Percentiles rank a stretch among this genome's conserved stretches.
These are phyloP conservation scores for Agrochola circellaris DNA, from an alignment of 2,888 invertebrate genomes.

Conservation along the genomic window DNA sequence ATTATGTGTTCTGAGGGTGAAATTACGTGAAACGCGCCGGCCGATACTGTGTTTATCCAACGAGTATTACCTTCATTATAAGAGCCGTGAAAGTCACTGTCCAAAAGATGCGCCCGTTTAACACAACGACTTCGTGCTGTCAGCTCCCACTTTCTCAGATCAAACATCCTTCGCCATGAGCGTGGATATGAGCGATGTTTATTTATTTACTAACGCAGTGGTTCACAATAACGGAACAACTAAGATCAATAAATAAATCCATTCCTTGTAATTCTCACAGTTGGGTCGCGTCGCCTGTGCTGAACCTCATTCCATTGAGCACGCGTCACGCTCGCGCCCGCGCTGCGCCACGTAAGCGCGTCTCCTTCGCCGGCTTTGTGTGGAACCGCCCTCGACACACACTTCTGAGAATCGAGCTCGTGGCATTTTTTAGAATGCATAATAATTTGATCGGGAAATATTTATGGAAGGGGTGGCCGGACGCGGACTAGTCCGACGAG, in stretches of 20 bases:
- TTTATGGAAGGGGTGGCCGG: conserved; percentile 90
- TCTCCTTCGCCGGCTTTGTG: conserved; percentile 84
- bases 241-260: conserved; percentile 89
- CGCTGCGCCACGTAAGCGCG: conserved; percentile 59
- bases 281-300: conserved; percentile 81
- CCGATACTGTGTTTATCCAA: conserved; percentile 56
- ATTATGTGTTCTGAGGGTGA: conserved; percentile 50
- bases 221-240: conserved; percentile 86
- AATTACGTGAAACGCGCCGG: conserved; percentile 55
- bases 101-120: conserved; percentile 75
- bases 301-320: conserved; percentile 88
- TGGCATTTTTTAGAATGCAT: conserved; percentile 89
- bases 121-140: conserved; percentile 67
- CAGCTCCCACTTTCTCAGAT: conserved; percentile 69
- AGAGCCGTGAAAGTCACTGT: conserved; percentile 62
- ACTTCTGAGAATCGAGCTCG: conserved; percentile 87
- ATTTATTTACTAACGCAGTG: conserved; percentile 81
- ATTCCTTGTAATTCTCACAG: conserved; percentile 90
- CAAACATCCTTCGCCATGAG: conserved; percentile 70
- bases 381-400: conserved; percentile 86
- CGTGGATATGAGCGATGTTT: conserved; percentile 74
- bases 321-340: conserved; percentile 76
- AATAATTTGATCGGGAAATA: conserved; percentile 91
- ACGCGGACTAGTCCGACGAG: conserved; percentile 85
- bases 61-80: conserved; percentile 58